phyloP scores from a whole-genome alignment of 2,113 vertebrate genomes.

The Apteryx owenii region DNA sequence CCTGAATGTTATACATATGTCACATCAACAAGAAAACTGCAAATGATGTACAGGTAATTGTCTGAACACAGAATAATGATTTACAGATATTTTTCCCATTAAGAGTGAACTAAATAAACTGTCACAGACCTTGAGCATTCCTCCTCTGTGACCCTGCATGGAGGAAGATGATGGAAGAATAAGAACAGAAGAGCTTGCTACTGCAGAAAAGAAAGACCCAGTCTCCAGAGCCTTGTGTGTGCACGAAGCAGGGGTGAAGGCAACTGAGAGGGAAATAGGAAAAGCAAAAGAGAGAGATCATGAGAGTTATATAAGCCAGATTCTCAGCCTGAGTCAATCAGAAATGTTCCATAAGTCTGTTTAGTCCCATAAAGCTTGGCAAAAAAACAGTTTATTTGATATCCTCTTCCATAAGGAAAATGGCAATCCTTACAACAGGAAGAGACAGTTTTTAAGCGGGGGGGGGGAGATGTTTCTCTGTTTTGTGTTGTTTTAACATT shows the following conservation, averaged over 20 bases:
- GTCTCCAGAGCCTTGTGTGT: background rate
- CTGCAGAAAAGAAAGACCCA: background rate
- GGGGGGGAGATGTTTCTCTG: background rate
- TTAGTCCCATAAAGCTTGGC: background rate
- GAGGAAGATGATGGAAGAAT: background rate
- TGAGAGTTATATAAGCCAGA: background rate
- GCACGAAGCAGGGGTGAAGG: background rate
- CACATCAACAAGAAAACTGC: constrained; percentile 8
- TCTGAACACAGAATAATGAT: background rate
- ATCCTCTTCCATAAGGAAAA: background rate
- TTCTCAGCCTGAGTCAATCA: background rate
- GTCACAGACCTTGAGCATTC: background rate
- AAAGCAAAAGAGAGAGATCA: background rate
- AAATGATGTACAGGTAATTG: background rate
- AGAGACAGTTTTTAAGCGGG: background rate
- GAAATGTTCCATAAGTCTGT: background rate
- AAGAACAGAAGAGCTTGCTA: background rate
- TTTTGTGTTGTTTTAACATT: background rate
- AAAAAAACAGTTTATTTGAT: background rate
- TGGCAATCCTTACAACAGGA: background rate
- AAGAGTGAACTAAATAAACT: background rate
- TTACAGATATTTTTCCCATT: constrained; percentile 1
- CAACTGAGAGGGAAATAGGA: background rate
- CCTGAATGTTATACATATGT: background rate
- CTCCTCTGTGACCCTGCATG: background rate